Evolutionary conservation across 2,113 vertebrate species (phyloP).

Genomic region (Siniperca knerii): DNA sequence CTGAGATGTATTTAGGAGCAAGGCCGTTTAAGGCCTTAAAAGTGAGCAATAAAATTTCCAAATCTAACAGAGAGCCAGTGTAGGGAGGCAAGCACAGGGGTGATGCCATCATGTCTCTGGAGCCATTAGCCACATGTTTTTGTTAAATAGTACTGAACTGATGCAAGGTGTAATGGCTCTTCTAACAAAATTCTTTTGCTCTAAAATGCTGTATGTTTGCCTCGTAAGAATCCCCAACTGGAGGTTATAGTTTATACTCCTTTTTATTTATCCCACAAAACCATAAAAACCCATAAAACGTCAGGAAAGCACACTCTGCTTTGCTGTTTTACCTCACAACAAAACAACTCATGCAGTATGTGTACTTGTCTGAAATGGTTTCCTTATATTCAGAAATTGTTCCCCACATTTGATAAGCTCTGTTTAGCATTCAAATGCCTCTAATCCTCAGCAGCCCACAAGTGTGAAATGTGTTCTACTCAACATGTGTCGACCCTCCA

Average conservation of each 20-base stretch:
- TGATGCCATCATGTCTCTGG: no score
- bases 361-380: background rate
- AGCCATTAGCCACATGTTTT: background rate
- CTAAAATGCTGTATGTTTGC: background rate
- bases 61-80: no score
- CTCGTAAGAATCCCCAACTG: background rate
- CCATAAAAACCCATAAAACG: background rate
- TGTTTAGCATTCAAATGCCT: constrained; percentile 16
- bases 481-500: background rate
- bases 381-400: background rate
- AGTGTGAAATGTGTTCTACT: background rate
- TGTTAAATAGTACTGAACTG: background rate
- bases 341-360: background rate
- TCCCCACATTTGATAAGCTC: background rate
- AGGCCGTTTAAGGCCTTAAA: no score
- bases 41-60: no score
- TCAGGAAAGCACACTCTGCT: background rate
- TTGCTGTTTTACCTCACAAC: background rate
- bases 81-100: no score
- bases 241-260: background rate
- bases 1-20: no score
- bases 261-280: constrained; percentile 4
- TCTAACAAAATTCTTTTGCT: background rate
- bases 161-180: background rate
- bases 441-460: background rate